A percentile compares a stretch with the other conserved stretches of the same genome.
Conservation (phyloP, 2,113 vertebrate species). For the Oceanites oceanicus region DNA sequence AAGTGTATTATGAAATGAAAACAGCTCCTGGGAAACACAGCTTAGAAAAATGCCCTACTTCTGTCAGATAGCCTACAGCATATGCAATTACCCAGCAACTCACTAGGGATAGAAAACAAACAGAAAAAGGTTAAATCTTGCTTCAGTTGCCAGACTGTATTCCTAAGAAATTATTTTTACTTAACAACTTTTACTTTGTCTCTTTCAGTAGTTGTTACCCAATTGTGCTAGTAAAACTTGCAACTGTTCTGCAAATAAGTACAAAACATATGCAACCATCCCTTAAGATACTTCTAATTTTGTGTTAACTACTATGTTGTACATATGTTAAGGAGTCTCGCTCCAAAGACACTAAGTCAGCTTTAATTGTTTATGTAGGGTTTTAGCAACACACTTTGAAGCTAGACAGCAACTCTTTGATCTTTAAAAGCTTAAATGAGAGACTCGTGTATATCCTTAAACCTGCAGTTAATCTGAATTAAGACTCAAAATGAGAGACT, state of each 20-base stretch:
- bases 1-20: background rate
- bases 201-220: background rate
- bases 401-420: slow-evolving; percentile 35
- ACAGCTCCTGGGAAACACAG: background rate
- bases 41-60: background rate
- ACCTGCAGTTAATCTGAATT: slow-evolving; percentile 43
- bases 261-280: background rate
- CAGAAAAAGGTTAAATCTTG: slow-evolving; percentile 5
- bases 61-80: background rate
- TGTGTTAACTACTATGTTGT: background rate
- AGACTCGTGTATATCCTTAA: background rate
- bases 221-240: background rate
- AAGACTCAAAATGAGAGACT: slow-evolving; percentile 8
- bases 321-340: background rate
- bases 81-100: background rate
- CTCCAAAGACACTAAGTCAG: background rate
- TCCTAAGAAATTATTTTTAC: background rate
- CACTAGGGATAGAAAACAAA: background rate
- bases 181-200: background rate
- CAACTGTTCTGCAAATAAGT: background rate
- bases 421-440: slow-evolving; percentile 26
- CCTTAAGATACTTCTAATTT: background rate
- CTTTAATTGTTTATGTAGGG: background rate
- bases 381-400: slow-evolving; percentile 39
- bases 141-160: background rate